phyloP scores from a whole-genome alignment of 2,113 vertebrate species.

The Tachycineta bicolor region DNA sequence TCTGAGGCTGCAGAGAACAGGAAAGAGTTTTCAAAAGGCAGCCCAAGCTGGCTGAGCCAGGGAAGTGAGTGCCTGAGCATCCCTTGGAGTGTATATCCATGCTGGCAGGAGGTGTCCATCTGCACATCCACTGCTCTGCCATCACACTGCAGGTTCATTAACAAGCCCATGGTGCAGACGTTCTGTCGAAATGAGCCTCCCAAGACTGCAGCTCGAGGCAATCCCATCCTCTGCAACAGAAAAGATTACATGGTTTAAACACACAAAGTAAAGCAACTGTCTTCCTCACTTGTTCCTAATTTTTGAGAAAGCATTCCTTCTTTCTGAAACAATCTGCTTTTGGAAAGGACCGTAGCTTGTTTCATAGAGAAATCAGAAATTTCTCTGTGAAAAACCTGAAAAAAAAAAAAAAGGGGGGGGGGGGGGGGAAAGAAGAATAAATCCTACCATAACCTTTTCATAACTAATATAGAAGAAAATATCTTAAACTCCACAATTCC shows the following conservation, averaged over 20 bases:
- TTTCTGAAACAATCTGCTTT: background rate
- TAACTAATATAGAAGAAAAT: background rate
- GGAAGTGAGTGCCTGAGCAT: conserved; percentile 72
- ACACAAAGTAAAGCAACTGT: background rate
- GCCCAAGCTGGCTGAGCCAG: conserved; percentile 62
- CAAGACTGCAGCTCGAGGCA: conserved; percentile 68
- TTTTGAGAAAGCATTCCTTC: background rate
- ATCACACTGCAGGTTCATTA: conserved; percentile 67
- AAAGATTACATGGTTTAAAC: background rate
- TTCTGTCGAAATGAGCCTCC: conserved; percentile 60
- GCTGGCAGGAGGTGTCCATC: conserved; percentile 68
- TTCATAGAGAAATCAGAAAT: background rate
- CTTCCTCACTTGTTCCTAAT: background rate
- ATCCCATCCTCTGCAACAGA: conserved; percentile 60
- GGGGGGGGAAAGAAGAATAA: background rate
- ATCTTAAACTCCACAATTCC: background rate
- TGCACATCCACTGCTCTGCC: conserved; percentile 61
- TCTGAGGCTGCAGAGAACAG: conserved; percentile 42
- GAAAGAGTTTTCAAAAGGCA: conserved; percentile 68
- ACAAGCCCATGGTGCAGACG: conserved; percentile 53
- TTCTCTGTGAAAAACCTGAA: background rate
- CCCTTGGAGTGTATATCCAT: conserved; percentile 55
- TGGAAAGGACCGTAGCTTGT: background rate
- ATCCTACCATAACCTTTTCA: background rate
- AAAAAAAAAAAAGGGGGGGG: background rate